These are phyloP conservation scores for Cephus sareptanus DNA, from an alignment of 2,888 invertebrate species.

Conservation along the genomic window DNA sequence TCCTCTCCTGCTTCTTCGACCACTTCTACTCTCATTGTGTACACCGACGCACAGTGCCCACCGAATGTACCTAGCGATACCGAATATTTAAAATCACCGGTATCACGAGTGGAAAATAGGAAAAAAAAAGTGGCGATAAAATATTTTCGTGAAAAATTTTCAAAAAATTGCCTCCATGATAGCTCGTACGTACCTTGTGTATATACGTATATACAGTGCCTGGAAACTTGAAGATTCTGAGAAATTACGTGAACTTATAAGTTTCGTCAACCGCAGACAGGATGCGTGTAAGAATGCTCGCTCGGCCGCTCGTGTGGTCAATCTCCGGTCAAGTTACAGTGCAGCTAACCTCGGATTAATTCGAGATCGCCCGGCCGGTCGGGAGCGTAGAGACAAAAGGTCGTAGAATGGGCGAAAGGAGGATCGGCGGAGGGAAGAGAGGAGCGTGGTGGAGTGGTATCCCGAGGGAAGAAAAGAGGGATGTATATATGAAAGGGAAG, in stretches of 20 bases:
- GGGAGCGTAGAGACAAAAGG: neutral
- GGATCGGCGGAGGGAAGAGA: too few relatives aligned
- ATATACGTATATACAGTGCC: too few relatives aligned
- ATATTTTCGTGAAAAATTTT: too few relatives aligned
- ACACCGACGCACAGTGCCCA: too few relatives aligned
- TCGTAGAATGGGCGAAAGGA: too few relatives aligned
- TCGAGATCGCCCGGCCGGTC: constrained; percentile 43
- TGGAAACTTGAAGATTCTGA: constrained; percentile 37
- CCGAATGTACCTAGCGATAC: too few relatives aligned
- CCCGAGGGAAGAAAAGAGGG: neutral
- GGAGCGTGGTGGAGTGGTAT: too few relatives aligned
- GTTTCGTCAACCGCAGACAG: constrained; percentile 64
- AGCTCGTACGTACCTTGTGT: too few relatives aligned
- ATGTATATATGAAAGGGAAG: neutral
- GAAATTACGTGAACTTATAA: constrained; percentile 62
- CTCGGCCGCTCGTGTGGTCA: constrained; percentile 34
- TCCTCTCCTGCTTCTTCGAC: constrained; percentile 19
- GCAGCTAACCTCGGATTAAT: constrained; percentile 57
- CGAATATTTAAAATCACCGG: too few relatives aligned
- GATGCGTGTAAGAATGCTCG: constrained; percentile 60
- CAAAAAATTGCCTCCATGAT: rapidly evolving
- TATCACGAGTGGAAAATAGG: too few relatives aligned
- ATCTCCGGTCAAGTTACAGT: constrained; percentile 56
- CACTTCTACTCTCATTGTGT: too few relatives aligned
- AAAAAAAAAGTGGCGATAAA: too few relatives aligned